Conservation (phyloP, 2,888 invertebrate genomes). For the Poecilus cupreus region DNA sequence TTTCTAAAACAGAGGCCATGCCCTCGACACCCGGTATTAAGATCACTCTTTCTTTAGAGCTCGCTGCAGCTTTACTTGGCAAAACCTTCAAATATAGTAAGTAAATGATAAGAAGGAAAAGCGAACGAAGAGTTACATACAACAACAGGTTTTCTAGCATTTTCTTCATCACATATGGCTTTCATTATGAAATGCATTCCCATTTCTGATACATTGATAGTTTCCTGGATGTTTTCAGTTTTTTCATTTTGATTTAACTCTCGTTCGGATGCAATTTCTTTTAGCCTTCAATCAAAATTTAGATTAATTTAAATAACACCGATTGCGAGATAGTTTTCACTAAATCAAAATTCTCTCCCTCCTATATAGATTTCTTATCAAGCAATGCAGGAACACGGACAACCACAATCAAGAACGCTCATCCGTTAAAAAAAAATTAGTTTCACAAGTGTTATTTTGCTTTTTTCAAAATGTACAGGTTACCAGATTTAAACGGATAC, state of each 20-base stretch:
- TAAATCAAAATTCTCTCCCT: too few relatives aligned
- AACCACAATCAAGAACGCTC: too few relatives aligned
- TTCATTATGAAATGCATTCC: conserved; percentile 78
- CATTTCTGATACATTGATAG: conserved; percentile 52
- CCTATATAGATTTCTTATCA: too few relatives aligned
- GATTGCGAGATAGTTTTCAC: too few relatives aligned
- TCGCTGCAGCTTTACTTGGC: too few relatives aligned
- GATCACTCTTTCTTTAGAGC: conserved; percentile 73
- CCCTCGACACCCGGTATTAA: conserved; percentile 83
- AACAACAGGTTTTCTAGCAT: conserved; percentile 75
- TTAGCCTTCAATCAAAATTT: conserved; percentile 72
- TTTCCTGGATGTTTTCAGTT: neutral
- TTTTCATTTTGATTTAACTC: conserved; percentile 70
- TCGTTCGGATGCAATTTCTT: conserved; percentile 75
- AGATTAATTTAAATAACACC: neutral
- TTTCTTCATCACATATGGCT: conserved; percentile 78
- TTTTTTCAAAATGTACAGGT: too few relatives aligned
- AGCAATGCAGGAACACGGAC: too few relatives aligned
- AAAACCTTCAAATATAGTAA: too few relatives aligned
- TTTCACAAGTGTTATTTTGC: too few relatives aligned
- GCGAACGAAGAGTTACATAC: conserved; percentile 65
- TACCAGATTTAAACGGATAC: too few relatives aligned
- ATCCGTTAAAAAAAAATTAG: too few relatives aligned
- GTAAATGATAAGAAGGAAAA: too few relatives aligned
- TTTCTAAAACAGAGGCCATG: conserved; percentile 75